Percentiles rank a stretch among this genome's conserved stretches.
phyloP scores from a whole-genome alignment of 2,888 invertebrate genomes.

The Meliscaeva auricollis region DNA sequence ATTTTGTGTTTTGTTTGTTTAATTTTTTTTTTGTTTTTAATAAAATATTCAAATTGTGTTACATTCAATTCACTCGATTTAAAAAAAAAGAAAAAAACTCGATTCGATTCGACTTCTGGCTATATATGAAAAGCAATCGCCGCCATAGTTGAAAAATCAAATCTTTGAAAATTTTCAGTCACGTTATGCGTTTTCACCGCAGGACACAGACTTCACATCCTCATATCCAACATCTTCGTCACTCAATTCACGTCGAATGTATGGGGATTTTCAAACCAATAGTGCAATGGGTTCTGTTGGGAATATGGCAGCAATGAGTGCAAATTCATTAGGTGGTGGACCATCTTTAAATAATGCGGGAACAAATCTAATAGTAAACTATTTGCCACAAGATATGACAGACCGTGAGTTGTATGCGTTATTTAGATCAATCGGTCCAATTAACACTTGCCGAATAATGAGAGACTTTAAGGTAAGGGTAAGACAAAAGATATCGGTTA shows the following conservation, averaged over 20 bases:
- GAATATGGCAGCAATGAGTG: slow-evolving; percentile 80
- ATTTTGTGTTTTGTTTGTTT: slow-evolving; percentile 23
- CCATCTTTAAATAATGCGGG: slow-evolving; percentile 81
- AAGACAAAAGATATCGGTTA: slow-evolving; percentile 62
- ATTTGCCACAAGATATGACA: slow-evolving; percentile 96
- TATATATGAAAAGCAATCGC: slow-evolving; percentile 79
- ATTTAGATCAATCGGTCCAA: slow-evolving; percentile 94
- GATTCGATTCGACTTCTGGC: slow-evolving; percentile 71
- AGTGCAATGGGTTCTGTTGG: slow-evolving; percentile 80
- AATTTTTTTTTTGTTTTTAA: slow-evolving; percentile 4
- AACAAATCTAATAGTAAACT: slow-evolving; percentile 97
- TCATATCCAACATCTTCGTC: slow-evolving; percentile 83
- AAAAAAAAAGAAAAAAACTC: slow-evolving; percentile 36
- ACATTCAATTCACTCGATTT: slow-evolving; percentile 50
- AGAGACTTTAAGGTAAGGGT: slow-evolving; percentile 91
- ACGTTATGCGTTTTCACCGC: slow-evolving; percentile 85
- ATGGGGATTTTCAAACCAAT: slow-evolving; percentile 83
- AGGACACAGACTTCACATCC: slow-evolving; percentile 84
- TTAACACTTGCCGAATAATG: slow-evolving; percentile 96
- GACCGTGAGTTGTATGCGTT: slow-evolving; percentile 95
- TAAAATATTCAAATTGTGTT: slow-evolving; percentile 41
- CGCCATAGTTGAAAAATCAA: slow-evolving; percentile 81
- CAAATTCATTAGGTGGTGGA: slow-evolving; percentile 79
- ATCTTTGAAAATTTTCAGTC: slow-evolving; percentile 83
- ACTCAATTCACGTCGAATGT: slow-evolving; percentile 81